Percentiles rank a stretch among this genome's conserved stretches.
These are phyloP conservation scores for Mustela nigripes DNA, from an alignment of 2,113 vertebrate genomes.

Conservation along the genomic window DNA sequence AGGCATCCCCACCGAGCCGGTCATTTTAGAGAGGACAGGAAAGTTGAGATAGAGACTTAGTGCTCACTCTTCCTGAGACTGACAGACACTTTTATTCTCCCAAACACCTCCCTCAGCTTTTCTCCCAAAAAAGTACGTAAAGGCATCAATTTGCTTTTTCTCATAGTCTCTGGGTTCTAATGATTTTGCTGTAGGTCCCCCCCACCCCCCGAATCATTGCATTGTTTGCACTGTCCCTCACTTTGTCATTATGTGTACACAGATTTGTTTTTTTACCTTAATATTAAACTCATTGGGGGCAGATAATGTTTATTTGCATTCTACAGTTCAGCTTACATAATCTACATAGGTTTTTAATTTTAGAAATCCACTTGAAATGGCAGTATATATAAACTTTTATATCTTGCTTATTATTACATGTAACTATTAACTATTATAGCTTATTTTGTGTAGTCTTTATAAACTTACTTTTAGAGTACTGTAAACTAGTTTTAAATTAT, in stretches of 20 bases:
- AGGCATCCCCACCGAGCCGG: background rate
- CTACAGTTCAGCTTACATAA: background rate
- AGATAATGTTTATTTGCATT: constrained; percentile 16
- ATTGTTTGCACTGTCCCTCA: background rate
- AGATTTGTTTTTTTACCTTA: constrained; percentile 28
- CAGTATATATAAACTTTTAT: constrained; percentile 36
- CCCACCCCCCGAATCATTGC: background rate
- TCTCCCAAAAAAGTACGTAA: background rate
- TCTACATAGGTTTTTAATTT: constrained; percentile 35
- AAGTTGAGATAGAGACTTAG: background rate
- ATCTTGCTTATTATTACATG: constrained; percentile 30
- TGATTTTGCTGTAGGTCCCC: background rate
- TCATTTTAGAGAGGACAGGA: background rate
- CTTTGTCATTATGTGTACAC: background rate
- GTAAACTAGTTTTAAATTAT: constrained; percentile 35
- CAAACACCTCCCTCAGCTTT: background rate
- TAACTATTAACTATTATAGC: background rate
- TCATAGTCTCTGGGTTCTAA: background rate
- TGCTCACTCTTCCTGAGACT: background rate
- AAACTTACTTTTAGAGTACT: constrained; percentile 13
- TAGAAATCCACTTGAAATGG: background rate
- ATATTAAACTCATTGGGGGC: background rate
- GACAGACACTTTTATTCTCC: background rate
- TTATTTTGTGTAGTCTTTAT: constrained; percentile 30
- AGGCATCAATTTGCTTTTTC: background rate